Conservation (phyloP, 1,140 invertebrate species). For the Rhagoletis pomonella region DNA sequence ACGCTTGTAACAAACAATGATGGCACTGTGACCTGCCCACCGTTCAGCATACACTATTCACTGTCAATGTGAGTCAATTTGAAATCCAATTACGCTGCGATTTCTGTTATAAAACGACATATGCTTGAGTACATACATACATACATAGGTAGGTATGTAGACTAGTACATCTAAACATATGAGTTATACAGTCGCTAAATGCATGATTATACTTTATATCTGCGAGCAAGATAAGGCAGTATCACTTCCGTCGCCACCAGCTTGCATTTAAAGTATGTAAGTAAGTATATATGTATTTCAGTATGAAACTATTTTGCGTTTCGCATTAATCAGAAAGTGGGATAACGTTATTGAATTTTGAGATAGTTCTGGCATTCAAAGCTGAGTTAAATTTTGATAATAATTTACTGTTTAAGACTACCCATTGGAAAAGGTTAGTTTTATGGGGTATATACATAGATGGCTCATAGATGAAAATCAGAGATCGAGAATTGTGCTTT, state of each 20-base stretch:
- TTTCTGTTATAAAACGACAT: neutral
- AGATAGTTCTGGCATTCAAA: too few species aligned
- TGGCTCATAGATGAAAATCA: too few species aligned
- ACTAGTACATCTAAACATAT: too few species aligned
- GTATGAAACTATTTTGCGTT: neutral
- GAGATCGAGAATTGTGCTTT: too few species aligned
- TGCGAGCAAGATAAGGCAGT: neutral
- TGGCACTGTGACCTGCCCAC: constrained; percentile 37
- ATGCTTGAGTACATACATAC: neutral
- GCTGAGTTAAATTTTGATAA: too few species aligned
- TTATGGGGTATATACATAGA: too few species aligned
- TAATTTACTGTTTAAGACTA: too few species aligned
- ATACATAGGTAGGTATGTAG: neutral
- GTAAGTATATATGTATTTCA: neutral
- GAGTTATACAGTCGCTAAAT: neutral
- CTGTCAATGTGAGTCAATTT: constrained; percentile 38
- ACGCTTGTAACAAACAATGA: constrained; percentile 14
- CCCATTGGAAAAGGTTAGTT: too few species aligned
- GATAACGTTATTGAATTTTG: neutral
- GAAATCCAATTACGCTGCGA: constrained; percentile 26
- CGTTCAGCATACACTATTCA: neutral
- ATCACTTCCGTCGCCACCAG: neutral
- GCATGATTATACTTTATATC: neutral
- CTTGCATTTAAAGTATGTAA: neutral
- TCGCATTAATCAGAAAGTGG: constrained; percentile 14